Percentiles rank a stretch among this genome's conserved stretches.
Evolutionary conservation across 2,113 vertebrate species (phyloP).

Genomic region (Blennius ocellaris): DNA sequence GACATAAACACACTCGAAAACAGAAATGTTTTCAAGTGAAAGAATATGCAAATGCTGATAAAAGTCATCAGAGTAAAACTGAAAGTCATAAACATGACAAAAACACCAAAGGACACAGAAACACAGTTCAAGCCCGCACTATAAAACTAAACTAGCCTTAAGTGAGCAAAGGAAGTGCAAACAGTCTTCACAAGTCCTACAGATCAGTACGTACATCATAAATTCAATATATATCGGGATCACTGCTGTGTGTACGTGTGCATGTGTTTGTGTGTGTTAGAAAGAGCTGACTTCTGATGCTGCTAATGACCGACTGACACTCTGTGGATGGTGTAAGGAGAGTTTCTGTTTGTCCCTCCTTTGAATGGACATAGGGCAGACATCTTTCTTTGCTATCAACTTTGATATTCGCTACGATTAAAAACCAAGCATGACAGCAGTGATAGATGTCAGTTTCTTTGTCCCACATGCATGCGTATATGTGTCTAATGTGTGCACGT

Average conservation of each 20-base stretch:
- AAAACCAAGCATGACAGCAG: conserved; percentile 54
- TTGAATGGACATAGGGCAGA: conserved; percentile 9
- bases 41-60: conserved; percentile 7
- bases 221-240: neutral
- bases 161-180: conserved; percentile 10
- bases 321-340: conserved; percentile 1
- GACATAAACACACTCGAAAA: neutral
- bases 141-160: conserved; percentile 12
- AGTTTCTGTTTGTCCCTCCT: conserved; percentile 5
- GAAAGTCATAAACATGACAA: conserved; percentile 4
- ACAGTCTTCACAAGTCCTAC: neutral
- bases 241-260: neutral
- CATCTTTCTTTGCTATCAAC: conserved; percentile 50
- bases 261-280: too few species aligned
- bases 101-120: conserved; percentile 4
- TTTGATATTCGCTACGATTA: conserved; percentile 69
- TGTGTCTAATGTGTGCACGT: conserved; percentile 9
- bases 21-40: conserved; percentile 2
- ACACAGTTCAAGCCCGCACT: neutral
- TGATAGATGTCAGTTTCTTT: conserved; percentile 58
- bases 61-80: neutral
- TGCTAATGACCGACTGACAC: neutral
- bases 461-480: conserved; percentile 16
- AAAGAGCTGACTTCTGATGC: too few species aligned
- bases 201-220: conserved; percentile 1